Evolutionary conservation across 1,140 invertebrate species (phyloP).

Genomic region (Drosophila dunni): DNA sequence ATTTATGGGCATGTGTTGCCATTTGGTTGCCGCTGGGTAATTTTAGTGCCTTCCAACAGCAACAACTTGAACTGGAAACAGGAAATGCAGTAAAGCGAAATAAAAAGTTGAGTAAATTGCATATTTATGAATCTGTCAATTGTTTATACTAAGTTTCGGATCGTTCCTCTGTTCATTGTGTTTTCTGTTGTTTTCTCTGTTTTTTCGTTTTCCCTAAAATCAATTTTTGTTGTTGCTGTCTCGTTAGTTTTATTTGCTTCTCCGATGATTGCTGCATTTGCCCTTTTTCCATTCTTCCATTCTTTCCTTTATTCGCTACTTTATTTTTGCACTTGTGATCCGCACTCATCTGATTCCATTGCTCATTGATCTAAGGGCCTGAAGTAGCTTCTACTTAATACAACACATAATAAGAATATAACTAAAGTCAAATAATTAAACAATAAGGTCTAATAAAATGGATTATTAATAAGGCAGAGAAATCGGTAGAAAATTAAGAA

Average conservation of each 20-base stretch:
- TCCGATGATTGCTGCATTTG: conserved; percentile 28
- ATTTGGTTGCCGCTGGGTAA: conserved; percentile 82
- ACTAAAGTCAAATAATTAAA: too few relatives aligned
- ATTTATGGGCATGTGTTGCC: conserved; percentile 83
- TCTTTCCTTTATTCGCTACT: not conserved
- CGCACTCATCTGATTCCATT: too few relatives aligned
- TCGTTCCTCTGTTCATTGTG: conserved; percentile 36
- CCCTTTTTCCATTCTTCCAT: conserved; percentile 3
- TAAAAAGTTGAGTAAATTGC: conserved; percentile 82
- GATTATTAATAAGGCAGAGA: too few relatives aligned
- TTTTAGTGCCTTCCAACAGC: conserved; percentile 74
- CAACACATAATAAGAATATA: too few relatives aligned
- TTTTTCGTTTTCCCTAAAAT: conserved; percentile 61
- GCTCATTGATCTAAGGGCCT: too few relatives aligned
- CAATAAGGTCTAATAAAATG: too few relatives aligned
- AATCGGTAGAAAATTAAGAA: too few relatives aligned
- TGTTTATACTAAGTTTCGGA: conserved; percentile 78
- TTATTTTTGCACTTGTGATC: conserved; percentile 32
- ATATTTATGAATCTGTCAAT: conserved; percentile 84
- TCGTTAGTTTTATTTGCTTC: conserved; percentile 41
- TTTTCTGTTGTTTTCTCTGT: conserved; percentile 43
- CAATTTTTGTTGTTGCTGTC: conserved; percentile 53
- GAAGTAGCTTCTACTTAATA: too few relatives aligned
- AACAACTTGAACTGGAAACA: conserved; percentile 57
- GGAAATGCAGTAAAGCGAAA: conserved; percentile 80